Conservation (phyloP, 2,888 invertebrate genomes). For the Loripinus fragilis region DNA sequence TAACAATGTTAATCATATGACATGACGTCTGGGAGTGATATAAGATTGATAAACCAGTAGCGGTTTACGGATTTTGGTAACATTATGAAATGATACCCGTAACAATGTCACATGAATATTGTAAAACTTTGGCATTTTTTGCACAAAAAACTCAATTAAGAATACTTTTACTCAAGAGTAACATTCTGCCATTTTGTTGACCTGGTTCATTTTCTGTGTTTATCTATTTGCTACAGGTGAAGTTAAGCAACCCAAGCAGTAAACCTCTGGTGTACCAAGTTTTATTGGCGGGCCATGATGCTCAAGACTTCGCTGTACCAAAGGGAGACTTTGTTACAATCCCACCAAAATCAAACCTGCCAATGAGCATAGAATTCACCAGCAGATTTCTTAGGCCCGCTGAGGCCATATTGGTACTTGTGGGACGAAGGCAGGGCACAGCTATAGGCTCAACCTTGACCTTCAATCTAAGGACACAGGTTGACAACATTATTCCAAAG, state of each 20-base stretch:
- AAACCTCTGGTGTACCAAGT: conserved; percentile 82
- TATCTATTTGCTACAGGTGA: conserved; percentile 75
- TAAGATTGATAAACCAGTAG: too few relatives aligned
- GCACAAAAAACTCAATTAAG: too few relatives aligned
- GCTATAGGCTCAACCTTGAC: conserved; percentile 80
- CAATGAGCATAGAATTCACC: conserved; percentile 75
- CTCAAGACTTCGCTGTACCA: conserved; percentile 80
- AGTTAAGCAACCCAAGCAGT: conserved; percentile 80
- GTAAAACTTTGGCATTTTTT: too few relatives aligned
- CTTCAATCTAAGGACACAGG: conserved; percentile 79
- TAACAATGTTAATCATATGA: too few relatives aligned
- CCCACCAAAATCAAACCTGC: conserved; percentile 75
- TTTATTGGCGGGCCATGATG: conserved; percentile 80
- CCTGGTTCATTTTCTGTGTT: too few relatives aligned
- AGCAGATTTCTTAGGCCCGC: conserved; percentile 80
- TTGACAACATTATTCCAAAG: conserved; percentile 81
- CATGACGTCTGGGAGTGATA: too few relatives aligned
- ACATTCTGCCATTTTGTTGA: too few relatives aligned
- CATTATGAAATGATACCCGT: too few relatives aligned
- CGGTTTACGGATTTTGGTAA: too few relatives aligned
- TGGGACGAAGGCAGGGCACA: conserved; percentile 79
- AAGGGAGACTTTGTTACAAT: conserved; percentile 79
- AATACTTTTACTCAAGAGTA: too few relatives aligned
- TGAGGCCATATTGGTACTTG: conserved; percentile 79
- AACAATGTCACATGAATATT: too few relatives aligned